Base-by-base conservation (phyloP, 2,797 vertebrate genomes). In the Hippocampus kuda region DNA sequence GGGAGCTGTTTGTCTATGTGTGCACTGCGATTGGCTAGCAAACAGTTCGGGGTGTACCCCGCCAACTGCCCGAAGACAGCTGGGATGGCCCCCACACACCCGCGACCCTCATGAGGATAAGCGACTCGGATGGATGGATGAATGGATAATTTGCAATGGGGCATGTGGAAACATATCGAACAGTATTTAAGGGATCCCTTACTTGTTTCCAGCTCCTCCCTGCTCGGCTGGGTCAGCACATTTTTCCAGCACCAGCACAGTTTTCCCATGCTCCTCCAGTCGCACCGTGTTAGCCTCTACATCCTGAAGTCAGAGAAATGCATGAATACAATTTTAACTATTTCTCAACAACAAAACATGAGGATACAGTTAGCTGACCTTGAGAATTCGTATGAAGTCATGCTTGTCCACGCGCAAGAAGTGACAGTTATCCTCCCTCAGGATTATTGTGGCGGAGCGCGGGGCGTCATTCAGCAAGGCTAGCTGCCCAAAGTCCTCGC, bases 221-320 rank as follows among this genome's bases (percentile, higher is more conserved):
- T 91, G 92, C 34, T 72, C 84, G 15, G 80, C 68, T 1, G 84
- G 71, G 49, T 89, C 88, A 2, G 86, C 88, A 65, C 89, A 91
- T 84, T 92, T 95, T 87, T 99, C 96, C 79, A 99, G 82, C 68
- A 98, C 93, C 30, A 99, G 82, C n/a, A 98, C 97, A 13, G 94
- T 91, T 79, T 93, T 94, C 2, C 94, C 95, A 0, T 98, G 97
- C 72, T 99, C 97, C 72, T 98, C 94, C 63, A 99, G 90, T n/a
- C 96, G 89, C 82, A 99, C 90, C 0, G 95, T 99, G 74, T 98
- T 99, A 0, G 96, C 96, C 75, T 99, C 96, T 59, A 98, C 94
- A 8, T 98, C 96, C 96, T 98, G 61, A 61, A 73, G 63, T 46
- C 70, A 72, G 41, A 70, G 34, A 71, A 8, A 53, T 1, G 16